Evolutionary conservation across 2,797 vertebrate species (phyloP).

Genomic region (Pachyuromys duprasi): DNA sequence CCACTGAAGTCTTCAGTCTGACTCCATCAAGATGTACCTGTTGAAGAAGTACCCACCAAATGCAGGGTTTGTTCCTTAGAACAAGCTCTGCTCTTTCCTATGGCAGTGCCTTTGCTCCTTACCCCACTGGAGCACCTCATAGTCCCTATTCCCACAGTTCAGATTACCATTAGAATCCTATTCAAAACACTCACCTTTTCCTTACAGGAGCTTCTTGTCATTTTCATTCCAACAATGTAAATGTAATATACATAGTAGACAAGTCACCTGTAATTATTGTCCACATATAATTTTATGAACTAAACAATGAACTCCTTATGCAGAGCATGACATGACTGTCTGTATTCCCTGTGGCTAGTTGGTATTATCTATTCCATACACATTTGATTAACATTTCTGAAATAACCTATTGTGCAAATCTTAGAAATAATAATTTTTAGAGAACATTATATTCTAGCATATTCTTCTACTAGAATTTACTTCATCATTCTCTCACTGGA

Average conservation of each 20-base stretch:
- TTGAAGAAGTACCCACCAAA: neutral
- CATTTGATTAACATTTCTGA: constrained; percentile 19
- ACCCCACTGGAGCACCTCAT: neutral
- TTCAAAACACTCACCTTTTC: constrained; percentile 21
- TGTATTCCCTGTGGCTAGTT: neutral
- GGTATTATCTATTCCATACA: neutral
- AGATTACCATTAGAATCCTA: neutral
- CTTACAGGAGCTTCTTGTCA: constrained; percentile 3
- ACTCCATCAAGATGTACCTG: neutral
- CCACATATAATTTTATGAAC: neutral
- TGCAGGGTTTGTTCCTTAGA: neutral
- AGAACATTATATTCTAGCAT: neutral
- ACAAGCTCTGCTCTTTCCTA: neutral
- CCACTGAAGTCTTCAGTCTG: neutral
- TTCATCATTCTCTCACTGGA: neutral
- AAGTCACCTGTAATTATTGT: neutral
- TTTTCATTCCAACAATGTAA: neutral
- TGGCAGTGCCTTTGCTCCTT: neutral
- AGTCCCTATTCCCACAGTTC: neutral
- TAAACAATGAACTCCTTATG: neutral
- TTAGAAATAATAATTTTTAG: neutral
- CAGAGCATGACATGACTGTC: neutral
- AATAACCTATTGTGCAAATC: neutral
- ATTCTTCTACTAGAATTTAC: neutral
- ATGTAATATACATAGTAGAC: neutral